These are phyloP conservation scores for Oscheius sp. DNA, from an alignment of 2,888 invertebrate genomes.

Conservation along the genomic window DNA sequence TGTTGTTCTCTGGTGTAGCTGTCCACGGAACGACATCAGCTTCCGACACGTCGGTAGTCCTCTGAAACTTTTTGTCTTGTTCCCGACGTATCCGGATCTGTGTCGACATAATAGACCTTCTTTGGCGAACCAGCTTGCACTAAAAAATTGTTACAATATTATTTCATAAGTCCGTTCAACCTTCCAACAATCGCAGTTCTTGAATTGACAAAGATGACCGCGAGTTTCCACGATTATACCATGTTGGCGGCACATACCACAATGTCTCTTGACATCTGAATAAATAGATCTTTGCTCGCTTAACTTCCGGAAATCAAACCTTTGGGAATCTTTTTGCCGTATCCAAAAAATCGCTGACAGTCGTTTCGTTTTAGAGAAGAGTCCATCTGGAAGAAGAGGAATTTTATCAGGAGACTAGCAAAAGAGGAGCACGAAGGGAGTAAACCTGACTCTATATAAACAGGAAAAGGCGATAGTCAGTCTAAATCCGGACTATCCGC, in stretches of 20 bases:
- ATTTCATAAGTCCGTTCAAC: constrained; percentile 17
- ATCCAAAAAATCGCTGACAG: constrained; percentile 50
- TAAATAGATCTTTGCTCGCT: neutral
- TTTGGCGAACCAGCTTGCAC: constrained; percentile 63
- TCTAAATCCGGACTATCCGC: constrained; percentile 11
- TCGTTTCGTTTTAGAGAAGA: constrained; percentile 8
- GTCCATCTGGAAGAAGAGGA: constrained; percentile 17
- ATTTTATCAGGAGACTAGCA: neutral
- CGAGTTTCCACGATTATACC: constrained; percentile 61
- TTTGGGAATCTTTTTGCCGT: constrained; percentile 57
- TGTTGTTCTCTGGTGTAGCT: constrained; percentile 27
- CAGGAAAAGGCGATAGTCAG: constrained; percentile 11
- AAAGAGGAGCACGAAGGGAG: neutral
- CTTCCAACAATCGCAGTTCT: constrained; percentile 60
- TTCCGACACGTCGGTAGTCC: constrained; percentile 57
- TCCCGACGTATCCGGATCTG: constrained; percentile 67
- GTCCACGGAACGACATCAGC: constrained; percentile 60
- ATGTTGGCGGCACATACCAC: constrained; percentile 64
- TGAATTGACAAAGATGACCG: constrained; percentile 63
- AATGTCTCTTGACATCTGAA: constrained; percentile 37
- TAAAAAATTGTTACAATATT: constrained; percentile 33
- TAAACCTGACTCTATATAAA: constrained; percentile 1
- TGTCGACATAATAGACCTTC: constrained; percentile 66
- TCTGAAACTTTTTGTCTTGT: constrained; percentile 66
- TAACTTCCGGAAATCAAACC: constrained; percentile 31